Percentiles rank a stretch among this genome's conserved stretches.
Evolutionary conservation across 2,888 invertebrate genomes (phyloP).

Genomic region (Drosophila mayaguana): DNA sequence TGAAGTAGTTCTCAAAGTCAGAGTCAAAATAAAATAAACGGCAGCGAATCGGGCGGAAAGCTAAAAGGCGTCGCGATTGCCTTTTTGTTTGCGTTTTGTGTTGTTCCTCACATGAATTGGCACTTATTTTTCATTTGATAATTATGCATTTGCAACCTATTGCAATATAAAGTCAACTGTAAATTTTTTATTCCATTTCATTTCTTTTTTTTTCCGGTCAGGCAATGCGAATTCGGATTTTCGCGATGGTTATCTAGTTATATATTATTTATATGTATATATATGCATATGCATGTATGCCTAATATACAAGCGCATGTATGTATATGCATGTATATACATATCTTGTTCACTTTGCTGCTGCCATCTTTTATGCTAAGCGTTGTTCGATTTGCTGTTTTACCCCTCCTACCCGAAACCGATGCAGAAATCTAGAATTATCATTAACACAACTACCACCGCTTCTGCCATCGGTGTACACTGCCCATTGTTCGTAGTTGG

Average conservation of each 20-base stretch:
- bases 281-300: constrained; percentile 18
- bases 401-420: constrained; percentile 49
- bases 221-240: constrained; percentile 16
- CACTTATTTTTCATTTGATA: constrained; percentile 68
- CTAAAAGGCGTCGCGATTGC: constrained; percentile 60
- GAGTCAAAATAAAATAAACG: constrained; percentile 51
- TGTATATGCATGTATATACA: constrained; percentile 39
- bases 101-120: constrained; percentile 66
- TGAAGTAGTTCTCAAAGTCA: constrained; percentile 66
- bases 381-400: constrained; percentile 61
- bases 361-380: constrained; percentile 80
- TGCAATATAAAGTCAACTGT: constrained; percentile 47
- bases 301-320: constrained; percentile 23
- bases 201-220: constrained; percentile 32
- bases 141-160: constrained; percentile 53
- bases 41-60: constrained; percentile 53
- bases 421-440: constrained; percentile 69
- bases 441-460: constrained; percentile 66
- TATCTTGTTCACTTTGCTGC: constrained; percentile 74
- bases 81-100: constrained; percentile 69
- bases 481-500: constrained; percentile 56
- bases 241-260: constrained; percentile 31
- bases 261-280: constrained; percentile 20
- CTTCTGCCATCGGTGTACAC: constrained; percentile 35
- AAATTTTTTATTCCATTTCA: constrained; percentile 53